phyloP scores from a whole-genome alignment of 2,888 invertebrate genomes.

The Xanthorhoe spadicearia region DNA sequence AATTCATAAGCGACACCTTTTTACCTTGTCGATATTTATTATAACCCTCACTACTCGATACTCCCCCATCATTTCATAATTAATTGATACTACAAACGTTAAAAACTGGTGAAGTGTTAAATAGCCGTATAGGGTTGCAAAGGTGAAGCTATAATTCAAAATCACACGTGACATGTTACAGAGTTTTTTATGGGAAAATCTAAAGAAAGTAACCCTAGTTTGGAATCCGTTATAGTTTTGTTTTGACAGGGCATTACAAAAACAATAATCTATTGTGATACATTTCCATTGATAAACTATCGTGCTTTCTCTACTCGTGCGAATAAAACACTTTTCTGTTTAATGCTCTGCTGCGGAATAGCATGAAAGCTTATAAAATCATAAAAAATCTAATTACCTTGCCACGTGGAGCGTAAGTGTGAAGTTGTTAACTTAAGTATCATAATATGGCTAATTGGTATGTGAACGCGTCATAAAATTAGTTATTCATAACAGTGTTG shows the following conservation, averaged over 20 bases:
- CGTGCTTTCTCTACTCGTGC: neutral
- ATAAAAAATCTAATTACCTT: constrained; percentile 32
- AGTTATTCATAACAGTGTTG: constrained; percentile 79
- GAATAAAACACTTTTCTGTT: constrained; percentile 10
- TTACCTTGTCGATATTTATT: constrained; percentile 52
- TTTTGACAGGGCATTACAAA: neutral
- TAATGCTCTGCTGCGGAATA: constrained; percentile 22
- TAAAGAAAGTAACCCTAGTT: neutral
- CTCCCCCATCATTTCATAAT: constrained; percentile 63
- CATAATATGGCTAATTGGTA: constrained; percentile 75
- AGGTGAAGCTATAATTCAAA: constrained; percentile 42
- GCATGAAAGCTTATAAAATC: constrained; percentile 32
- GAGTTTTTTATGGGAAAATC: neutral
- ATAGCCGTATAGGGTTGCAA: constrained; percentile 47
- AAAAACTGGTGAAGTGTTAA: constrained; percentile 71
- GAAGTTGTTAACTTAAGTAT: constrained; percentile 69
- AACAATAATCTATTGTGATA: neutral
- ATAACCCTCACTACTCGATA: constrained; percentile 45
- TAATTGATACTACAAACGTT: constrained; percentile 75
- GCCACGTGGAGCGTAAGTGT: constrained; percentile 51
- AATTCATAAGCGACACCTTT: constrained; percentile 44
- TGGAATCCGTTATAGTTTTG: neutral
- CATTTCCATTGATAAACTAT: neutral
- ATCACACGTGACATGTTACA: constrained; percentile 29
- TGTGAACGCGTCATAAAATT: constrained; percentile 72